Percentiles rank a stretch among this genome's conserved stretches.
Conservation (phyloP, 2,113 vertebrate species). For the Pagrus major region DNA sequence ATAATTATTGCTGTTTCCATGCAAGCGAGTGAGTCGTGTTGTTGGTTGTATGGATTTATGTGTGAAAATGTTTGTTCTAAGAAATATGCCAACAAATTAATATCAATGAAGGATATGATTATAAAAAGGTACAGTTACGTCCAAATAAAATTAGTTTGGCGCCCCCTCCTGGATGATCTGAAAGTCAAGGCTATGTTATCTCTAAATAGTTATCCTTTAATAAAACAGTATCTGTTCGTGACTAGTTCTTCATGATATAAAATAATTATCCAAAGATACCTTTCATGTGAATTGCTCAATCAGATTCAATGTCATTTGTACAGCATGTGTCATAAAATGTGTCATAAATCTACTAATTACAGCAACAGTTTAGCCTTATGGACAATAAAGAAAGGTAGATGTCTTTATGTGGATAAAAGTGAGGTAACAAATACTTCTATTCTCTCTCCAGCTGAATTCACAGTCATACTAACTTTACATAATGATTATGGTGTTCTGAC, state of each 20-base stretch:
- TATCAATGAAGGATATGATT: not conserved
- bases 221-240: not conserved
- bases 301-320: not conserved
- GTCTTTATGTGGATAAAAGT: not conserved
- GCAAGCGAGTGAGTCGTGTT: no score
- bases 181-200: not conserved
- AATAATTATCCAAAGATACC: not conserved
- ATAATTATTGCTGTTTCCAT: no score
- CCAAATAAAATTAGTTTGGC: not conserved
- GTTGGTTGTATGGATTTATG: no score
- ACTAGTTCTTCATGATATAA: not conserved
- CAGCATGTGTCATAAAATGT: not conserved
- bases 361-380: not conserved
- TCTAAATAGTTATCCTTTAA: no score
- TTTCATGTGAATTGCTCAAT: not conserved
- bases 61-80: no score
- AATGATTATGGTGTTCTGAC: not conserved
- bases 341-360: not conserved
- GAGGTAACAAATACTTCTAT: not conserved
- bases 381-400: not conserved
- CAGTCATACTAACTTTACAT: slow-evolving; percentile 4
- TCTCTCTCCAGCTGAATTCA: not conserved
- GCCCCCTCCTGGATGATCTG: slow-evolving; percentile 16
- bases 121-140: not conserved
- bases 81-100: no score